phyloP scores from a whole-genome alignment of 2,797 vertebrate genomes.

The Clamator glandarius region DNA sequence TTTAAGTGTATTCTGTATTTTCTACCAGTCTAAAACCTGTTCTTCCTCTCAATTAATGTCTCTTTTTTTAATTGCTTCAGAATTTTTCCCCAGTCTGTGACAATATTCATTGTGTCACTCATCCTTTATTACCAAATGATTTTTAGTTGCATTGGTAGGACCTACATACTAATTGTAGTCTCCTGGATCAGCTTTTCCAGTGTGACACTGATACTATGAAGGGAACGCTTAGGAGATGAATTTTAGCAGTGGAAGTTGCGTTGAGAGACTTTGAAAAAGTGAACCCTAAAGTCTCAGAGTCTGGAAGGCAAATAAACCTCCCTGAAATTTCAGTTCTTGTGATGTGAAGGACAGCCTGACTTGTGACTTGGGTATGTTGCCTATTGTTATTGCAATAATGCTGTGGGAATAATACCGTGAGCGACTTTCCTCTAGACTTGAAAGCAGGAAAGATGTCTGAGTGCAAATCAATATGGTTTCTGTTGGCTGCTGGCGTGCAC shows the following conservation, averaged over 20 bases:
- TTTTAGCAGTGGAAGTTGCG: not conserved
- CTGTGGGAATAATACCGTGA: not conserved
- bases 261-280: not conserved
- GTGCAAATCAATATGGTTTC: not conserved
- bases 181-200: not conserved
- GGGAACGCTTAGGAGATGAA: not conserved
- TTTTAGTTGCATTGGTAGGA: not conserved
- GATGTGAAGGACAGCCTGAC: not conserved
- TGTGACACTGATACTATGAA: not conserved
- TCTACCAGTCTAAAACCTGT: conserved; percentile 44
- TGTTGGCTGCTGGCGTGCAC: not conserved
- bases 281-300: not conserved
- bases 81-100: conserved; percentile 5
- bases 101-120: conserved; percentile 35
- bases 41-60: not conserved
- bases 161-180: not conserved
- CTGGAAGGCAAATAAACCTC: not conserved
- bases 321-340: not conserved
- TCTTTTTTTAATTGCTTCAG: conserved; percentile 3
- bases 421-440: not conserved
- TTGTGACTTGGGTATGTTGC: not conserved
- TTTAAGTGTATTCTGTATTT: conserved; percentile 14
- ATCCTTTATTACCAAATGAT: conserved; percentile 13
- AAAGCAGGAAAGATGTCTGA: not conserved
- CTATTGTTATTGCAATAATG: not conserved